Evolutionary conservation across 2,797 vertebrate species (phyloP).

Genomic region (Acomys russatus): DNA sequence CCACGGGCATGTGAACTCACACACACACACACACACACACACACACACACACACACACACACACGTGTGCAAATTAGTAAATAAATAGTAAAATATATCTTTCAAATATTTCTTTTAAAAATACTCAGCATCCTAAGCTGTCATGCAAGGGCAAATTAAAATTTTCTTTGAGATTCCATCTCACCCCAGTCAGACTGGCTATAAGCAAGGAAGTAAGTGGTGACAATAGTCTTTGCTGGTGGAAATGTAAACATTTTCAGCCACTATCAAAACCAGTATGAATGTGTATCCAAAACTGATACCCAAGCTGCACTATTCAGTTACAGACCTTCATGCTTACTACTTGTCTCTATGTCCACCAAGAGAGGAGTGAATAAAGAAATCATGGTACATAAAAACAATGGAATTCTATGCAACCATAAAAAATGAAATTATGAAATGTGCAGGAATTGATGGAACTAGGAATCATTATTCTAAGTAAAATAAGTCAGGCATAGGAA

Average conservation of each 20-base stretch:
- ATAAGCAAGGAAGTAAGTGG: not conserved
- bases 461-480: not conserved
- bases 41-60: not conserved
- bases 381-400: accelerated
- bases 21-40: not conserved
- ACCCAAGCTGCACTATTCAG: not conserved
- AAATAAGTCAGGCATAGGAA: not conserved
- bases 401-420: too few species aligned
- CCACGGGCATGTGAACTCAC: not conserved
- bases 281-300: not conserved
- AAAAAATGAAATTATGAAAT: too few species aligned
- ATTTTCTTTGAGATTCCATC: not conserved
- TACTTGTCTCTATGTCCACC: not conserved
- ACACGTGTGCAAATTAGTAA: not conserved
- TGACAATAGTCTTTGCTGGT: not conserved
- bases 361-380: not conserved
- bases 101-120: not conserved
- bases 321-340: not conserved
- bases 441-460: not conserved
- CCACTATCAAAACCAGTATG: not conserved
- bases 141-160: not conserved
- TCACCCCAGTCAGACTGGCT: not conserved
- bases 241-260: not conserved
- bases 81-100: not conserved
- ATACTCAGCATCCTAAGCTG: not conserved